phyloP scores from a whole-genome alignment of 2,797 vertebrate species.

The Acanthurus leucopareius region DNA sequence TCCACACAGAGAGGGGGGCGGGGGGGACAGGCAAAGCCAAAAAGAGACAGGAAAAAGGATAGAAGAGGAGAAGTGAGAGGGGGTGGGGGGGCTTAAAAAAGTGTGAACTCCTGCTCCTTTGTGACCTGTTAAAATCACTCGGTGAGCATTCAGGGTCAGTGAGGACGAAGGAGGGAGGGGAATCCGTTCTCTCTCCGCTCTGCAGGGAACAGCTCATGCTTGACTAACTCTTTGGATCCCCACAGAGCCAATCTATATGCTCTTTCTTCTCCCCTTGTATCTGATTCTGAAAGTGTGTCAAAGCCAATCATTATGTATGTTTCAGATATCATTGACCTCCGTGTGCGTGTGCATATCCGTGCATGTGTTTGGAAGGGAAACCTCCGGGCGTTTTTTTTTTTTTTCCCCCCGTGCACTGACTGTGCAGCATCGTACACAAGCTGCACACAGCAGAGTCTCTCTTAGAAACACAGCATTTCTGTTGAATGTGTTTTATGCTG shows the following conservation, averaged over 20 bases:
- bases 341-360: conserved; percentile 9
- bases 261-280: conserved; percentile 76
- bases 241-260: conserved; percentile 68
- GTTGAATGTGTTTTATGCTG: conserved; percentile 65
- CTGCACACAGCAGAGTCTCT: conserved; percentile 56
- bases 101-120: conserved; percentile 76
- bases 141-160: conserved; percentile 72
- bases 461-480: conserved; percentile 60
- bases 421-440: conserved; percentile 61
- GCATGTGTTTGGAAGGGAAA: conserved; percentile 41
- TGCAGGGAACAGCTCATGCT: conserved; percentile 67
- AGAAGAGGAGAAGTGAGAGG: conserved; percentile 14
- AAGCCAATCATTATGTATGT: conserved; percentile 75
- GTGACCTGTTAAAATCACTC: conserved; percentile 77
- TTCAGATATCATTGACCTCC: conserved; percentile 70
- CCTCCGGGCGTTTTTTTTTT: conserved; percentile 63
- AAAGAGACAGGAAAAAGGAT: conserved; percentile 6
- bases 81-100: conserved; percentile 54
- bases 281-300: conserved; percentile 75
- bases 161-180: conserved; percentile 68
- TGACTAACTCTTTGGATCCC: conserved; percentile 64
- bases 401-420: conserved; percentile 36
- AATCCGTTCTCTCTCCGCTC: conserved; percentile 59
- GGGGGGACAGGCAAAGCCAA: conserved; percentile 19
- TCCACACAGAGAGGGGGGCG: conserved; percentile 11